phyloP scores from a whole-genome alignment of 2,797 vertebrate species.

The Crax fasciolata region DNA sequence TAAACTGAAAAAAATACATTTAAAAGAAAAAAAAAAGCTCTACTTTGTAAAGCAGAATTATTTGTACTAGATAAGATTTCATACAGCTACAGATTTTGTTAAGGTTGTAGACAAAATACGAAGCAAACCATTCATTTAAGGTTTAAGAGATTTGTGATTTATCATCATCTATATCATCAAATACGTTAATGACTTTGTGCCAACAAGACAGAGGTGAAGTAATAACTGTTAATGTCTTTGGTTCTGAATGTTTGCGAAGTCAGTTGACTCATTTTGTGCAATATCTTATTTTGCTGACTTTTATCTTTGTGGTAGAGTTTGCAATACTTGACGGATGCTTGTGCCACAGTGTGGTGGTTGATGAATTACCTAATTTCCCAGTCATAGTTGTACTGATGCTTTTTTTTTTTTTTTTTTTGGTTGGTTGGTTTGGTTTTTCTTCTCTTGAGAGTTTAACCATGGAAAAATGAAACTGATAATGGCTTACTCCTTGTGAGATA shows the following conservation, averaged over 20 bases:
- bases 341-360: not conserved
- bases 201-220: not conserved
- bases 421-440: not conserved
- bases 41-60: not conserved
- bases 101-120: not conserved
- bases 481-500: not conserved
- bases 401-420: not conserved
- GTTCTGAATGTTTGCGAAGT: not conserved
- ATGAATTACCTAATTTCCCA: not conserved
- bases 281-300: not conserved
- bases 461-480: not conserved
- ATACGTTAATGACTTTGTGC: not conserved
- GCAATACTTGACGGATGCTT: not conserved
- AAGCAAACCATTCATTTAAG: not conserved
- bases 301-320: not conserved
- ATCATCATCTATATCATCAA: not conserved
- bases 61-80: not conserved
- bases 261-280: not conserved
- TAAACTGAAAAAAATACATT: not conserved
- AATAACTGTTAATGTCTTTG: not conserved
- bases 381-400: rapidly evolving
- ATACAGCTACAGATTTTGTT: not conserved
- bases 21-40: not conserved
- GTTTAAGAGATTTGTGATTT: not conserved
- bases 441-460: not conserved